Evolutionary conservation across 2,113 vertebrate genomes (phyloP), one percentile per base, ranked within the genome.

Genomic region (Neoarius graeffei): DNA sequence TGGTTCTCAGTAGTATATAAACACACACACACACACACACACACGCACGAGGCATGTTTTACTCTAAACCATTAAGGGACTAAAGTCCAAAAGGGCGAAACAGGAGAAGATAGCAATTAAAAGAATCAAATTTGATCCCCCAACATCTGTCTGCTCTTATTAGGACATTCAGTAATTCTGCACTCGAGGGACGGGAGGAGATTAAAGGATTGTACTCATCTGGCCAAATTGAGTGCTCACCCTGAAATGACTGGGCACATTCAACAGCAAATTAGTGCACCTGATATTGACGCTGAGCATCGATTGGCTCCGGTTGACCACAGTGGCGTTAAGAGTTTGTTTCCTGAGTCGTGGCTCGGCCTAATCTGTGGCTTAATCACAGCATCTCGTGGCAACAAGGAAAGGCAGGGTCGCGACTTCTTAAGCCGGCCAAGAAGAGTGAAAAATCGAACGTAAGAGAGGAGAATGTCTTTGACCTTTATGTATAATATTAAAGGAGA

Each of bases 191-290:
- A 95, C 95, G 95, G 96, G 96, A 97, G 96, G 96, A 97, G 98
- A 99, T 99, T 97, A 99, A 99, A 97, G 97, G 97, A 98, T 99
- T 99, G 93, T 97, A 96, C 95, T 97, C 97, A 98, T 95, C 96
- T 95, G 97, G 97, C 96, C 96, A 97, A 97, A 96, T 96, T 95
- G 95, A 95, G 95, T 95, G 96, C 96, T 97, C 96, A 96, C 96
- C 96, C 95, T 93, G 95, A 97, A 96, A 96, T 96, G 95, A 97
- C 96, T 97, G 96, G 96, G 94, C 96, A 96, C 94, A 96, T 97
- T 97, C 96, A 96, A 97, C 96, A 97, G 96, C 96, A 97, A 98
- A 98, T 99, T 97, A 97, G 97, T 97, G 96, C 96, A 96, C 96
- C 97, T 96, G 96, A 95, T 96, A 97, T 97, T 97, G 96, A 97